Base-by-base conservation (phyloP, 1,140 invertebrate genomes). In the Asbolus verrucosus region DNA sequence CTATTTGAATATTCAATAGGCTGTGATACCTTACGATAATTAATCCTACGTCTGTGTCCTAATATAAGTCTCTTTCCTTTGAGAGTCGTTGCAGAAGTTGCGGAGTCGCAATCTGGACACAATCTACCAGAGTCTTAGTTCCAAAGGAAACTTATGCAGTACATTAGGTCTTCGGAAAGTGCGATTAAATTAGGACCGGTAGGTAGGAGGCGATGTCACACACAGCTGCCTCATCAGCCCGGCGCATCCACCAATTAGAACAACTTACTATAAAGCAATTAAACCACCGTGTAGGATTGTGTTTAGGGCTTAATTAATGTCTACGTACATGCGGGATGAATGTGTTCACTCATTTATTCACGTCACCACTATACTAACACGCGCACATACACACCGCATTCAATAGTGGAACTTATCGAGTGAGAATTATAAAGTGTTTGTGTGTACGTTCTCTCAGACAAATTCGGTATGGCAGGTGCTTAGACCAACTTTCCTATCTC, bases 271-370 rank as follows among this genome's bases (percentile, higher is more conserved):
- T 54, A 54, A 54, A 54, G 46, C 46, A 54, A 54, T 54, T 54
- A 54, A 24, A 31, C 19, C 11, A 15, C n/a, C 46, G 46, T 54
- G 46, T 54, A 54, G 61, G 31, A 39, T 63, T 41, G 61, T 63
- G 61, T 63, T 63, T 63, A 24, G 6, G 61, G 61, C 30, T 63
- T 63, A 63, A 63, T 63, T 63, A 63, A 63, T 63, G 61, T 39
- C 61, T 63, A 63, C 61, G 36, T 63, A 39, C 39, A 63, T 54
- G 46, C 46, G 46, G 46, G 46, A 54, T 54, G 46, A 54, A 54
- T 54, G 46, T 54, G 46, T 30, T 54, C 46, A 54, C 18, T 54
- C 46, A 54, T 54, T 54, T 54, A 54, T 54, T 54, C 21, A 27
- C 46, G 46, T 54, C 46, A 54, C 46, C 21, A 46, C 41, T 46